Base-by-base conservation (phyloP, 2,888 invertebrate species). In the Mimas tiliae region DNA sequence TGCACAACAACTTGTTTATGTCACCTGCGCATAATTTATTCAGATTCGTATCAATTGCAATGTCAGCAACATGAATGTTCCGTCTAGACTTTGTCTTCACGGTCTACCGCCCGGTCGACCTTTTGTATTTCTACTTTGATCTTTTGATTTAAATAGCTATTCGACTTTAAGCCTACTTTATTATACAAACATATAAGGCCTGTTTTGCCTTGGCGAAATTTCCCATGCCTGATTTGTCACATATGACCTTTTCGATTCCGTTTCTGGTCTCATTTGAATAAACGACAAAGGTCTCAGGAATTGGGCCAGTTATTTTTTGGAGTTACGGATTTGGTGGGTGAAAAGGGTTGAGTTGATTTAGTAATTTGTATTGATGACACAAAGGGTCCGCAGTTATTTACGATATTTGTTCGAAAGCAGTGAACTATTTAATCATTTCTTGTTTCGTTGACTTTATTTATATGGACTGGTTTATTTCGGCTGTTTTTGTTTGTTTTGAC, bases 101-200 rank as follows among this genome's bases (percentile, higher is more conserved):
- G 68, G 71, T 70, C 72, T 68, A 66, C 58, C 62, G 68, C 70
- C 67, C 68, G 50, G 58, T 58, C 66, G 69, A 73, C 69, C 72
- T 71, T 72, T 69, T 19, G 47, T 65, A 19, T 65, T 27, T 55
- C 65, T 53, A 52, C 64, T 47, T 65, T 65, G 58, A 65, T 66
- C 58, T 62, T 66, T 63, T 45, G 62, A 65, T 67, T 65, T 63
- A 47, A 63, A 66, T 65, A 34, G 21, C 48, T 33, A 55, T 42
- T 19, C 38, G 19, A 58, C 16, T 19, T 16, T n/a, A n/a, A 55
- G 16, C 11, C 19, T 1, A 19, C 58, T 58, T 38, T 64, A 64
- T 34, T 38, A 16, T 7, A 2, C 21, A 19, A 0, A 2, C 16
- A 21, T 11, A n/a, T 12, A 64, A 50, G 38, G 64, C 38, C 51